Conservation (phyloP, 2,888 invertebrate species). For the Cryptocephalus moraei region DNA sequence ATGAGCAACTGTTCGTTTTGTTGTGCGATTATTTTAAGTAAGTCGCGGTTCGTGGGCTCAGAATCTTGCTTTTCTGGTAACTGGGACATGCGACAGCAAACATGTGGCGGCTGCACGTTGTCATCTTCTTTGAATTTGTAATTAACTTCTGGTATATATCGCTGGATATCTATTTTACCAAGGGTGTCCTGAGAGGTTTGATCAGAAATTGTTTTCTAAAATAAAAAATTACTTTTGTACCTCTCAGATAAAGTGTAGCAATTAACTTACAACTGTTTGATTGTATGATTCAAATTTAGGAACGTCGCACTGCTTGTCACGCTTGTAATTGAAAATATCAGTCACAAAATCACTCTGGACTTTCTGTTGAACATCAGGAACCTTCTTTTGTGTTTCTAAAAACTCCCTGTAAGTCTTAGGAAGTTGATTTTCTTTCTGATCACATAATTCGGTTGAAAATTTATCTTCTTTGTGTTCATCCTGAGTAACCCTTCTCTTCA, state of each 20-base stretch:
- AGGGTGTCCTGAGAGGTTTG: too few relatives aligned
- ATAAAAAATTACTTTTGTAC: too few relatives aligned
- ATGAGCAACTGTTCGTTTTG: constrained; percentile 57
- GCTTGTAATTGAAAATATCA: constrained; percentile 26
- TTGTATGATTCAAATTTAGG: too few relatives aligned
- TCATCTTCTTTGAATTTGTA: too few relatives aligned
- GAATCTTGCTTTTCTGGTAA: constrained; percentile 20
- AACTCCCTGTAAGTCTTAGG: constrained; percentile 23
- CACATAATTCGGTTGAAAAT: too few relatives aligned
- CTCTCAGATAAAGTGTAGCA: too few relatives aligned
- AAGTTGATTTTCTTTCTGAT: constrained; percentile 8
- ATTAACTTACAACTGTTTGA: too few relatives aligned
- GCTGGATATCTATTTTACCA: too few relatives aligned
- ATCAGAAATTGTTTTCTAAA: too few relatives aligned
- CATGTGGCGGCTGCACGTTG: too few relatives aligned
- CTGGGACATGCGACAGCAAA: too few relatives aligned
- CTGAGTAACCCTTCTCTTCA: constrained; percentile 10
- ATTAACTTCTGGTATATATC: too few relatives aligned
- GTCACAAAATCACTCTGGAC: constrained; percentile 19
- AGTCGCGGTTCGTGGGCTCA: constrained; percentile 47
- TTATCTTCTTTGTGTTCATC: not conserved
- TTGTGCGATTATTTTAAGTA: constrained; percentile 48
- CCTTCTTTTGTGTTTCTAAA: constrained; percentile 15
- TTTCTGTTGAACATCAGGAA: constrained; percentile 6
- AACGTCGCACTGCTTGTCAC: not conserved